phyloP scores from a whole-genome alignment of 2,113 vertebrate genomes.

The Meles meles region DNA sequence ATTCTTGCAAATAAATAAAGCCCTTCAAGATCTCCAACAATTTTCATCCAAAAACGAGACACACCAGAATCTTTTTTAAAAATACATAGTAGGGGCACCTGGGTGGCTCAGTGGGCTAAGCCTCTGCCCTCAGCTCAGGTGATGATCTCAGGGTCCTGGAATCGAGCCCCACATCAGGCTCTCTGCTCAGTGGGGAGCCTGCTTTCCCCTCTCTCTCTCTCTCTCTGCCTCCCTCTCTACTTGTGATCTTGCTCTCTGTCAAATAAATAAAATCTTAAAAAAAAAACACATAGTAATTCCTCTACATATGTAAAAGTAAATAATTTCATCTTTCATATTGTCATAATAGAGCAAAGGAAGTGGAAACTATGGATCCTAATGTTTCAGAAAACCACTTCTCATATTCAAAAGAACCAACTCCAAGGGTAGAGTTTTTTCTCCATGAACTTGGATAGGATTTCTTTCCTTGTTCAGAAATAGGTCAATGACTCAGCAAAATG shows the following conservation, averaged over 20 bases:
- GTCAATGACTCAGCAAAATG: background rate
- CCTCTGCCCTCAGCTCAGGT: too few species aligned
- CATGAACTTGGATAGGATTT: background rate
- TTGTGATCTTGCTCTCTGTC: too few species aligned
- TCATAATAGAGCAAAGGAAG: background rate
- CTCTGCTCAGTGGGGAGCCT: too few species aligned
- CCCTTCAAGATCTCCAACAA: background rate
- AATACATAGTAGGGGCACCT: too few species aligned
- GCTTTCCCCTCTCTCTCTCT: too few species aligned
- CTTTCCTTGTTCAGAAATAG: conserved; percentile 4
- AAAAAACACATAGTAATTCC: background rate
- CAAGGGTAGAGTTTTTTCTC: background rate
- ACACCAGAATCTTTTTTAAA: background rate
- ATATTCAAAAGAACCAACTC: background rate
- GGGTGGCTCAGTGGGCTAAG: too few species aligned
- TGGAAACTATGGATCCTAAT: background rate
- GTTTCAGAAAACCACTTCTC: background rate
- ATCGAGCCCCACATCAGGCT: too few species aligned
- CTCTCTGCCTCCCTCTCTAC: too few species aligned
- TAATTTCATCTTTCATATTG: background rate
- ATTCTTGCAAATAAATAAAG: background rate
- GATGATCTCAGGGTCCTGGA: too few species aligned
- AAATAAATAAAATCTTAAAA: too few species aligned
- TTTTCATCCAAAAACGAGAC: background rate
- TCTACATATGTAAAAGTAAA: background rate